phyloP scores from a whole-genome alignment of 2,888 invertebrate species.

The Ectemnius lituratus region DNA sequence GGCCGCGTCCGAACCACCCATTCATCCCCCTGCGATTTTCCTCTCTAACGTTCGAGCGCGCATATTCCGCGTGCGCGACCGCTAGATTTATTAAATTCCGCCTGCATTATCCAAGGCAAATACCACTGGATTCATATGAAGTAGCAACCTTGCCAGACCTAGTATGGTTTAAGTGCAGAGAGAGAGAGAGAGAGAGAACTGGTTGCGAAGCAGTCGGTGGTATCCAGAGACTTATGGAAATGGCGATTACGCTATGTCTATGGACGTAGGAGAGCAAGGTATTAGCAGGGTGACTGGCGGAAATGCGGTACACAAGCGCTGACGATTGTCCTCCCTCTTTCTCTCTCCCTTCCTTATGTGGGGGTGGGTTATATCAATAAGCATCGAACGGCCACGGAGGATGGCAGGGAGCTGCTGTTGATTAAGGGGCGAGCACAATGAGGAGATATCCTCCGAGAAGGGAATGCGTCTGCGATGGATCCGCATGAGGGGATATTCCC shows the following conservation, averaged over 20 bases:
- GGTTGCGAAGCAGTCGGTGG: too few species aligned
- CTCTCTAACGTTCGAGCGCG: constrained; percentile 6
- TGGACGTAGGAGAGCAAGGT: too few species aligned
- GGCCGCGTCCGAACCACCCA: constrained; percentile 48
- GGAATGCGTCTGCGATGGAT: constrained; percentile 62
- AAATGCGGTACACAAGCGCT: too few species aligned
- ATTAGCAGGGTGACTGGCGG: too few species aligned
- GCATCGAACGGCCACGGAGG: constrained; percentile 67
- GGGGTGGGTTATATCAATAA: constrained; percentile 69
- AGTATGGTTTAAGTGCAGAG: too few species aligned
- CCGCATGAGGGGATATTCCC: constrained; percentile 50
- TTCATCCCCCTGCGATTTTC: constrained; percentile 27
- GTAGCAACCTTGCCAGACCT: too few species aligned
- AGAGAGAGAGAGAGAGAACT: too few species aligned
- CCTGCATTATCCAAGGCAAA: neutral
- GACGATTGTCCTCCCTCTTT: too few species aligned
- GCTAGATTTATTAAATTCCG: constrained; percentile 6
- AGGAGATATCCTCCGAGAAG: constrained; percentile 64
- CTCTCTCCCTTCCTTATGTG: too few species aligned
- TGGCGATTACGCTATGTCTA: too few species aligned
- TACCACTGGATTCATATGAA: neutral
- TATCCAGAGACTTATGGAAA: too few species aligned
- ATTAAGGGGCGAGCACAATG: constrained; percentile 70
- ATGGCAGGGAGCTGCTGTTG: constrained; percentile 68
- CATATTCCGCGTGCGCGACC: constrained; percentile 7